A percentile compares a stretch with the other conserved stretches of the same genome.
phyloP scores from a whole-genome alignment of 2,797 vertebrate genomes.

The Mus minutoides region DNA sequence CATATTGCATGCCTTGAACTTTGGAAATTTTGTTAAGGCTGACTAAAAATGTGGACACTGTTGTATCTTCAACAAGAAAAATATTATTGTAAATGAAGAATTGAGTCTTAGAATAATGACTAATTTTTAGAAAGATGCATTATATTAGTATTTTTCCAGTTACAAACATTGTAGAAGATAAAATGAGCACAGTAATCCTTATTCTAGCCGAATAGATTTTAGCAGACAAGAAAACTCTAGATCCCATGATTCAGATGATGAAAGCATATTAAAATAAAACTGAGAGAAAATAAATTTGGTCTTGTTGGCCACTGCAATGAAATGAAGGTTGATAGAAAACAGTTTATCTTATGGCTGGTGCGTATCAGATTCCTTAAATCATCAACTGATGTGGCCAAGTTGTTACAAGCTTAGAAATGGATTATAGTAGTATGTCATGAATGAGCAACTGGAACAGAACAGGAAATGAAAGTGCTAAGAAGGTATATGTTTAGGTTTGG shows the following conservation, averaged over 20 bases:
- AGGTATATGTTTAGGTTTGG: background rate
- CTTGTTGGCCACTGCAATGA: background rate
- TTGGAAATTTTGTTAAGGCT: background rate
- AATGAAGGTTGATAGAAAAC: background rate
- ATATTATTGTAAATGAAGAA: background rate
- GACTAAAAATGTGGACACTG: background rate
- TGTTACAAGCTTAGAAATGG: background rate
- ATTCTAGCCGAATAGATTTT: conserved; percentile 29
- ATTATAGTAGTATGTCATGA: background rate
- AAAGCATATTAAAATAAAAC: background rate
- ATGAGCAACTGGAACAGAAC: background rate
- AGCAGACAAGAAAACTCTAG: background rate
- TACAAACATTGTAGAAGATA: background rate
- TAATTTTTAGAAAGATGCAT: background rate
- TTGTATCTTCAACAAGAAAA: background rate
- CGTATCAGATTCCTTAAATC: background rate
- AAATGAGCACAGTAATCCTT: background rate
- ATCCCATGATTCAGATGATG: background rate
- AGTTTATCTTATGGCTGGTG: background rate
- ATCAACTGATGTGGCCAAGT: background rate
- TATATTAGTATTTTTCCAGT: background rate
- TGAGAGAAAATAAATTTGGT: background rate
- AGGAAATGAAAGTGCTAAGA: background rate
- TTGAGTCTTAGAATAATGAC: background rate
- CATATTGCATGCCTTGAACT: background rate